Evolutionary conservation across 2,888 invertebrate genomes (phyloP).

Genomic region (Ornithoptera alexandrae): DNA sequence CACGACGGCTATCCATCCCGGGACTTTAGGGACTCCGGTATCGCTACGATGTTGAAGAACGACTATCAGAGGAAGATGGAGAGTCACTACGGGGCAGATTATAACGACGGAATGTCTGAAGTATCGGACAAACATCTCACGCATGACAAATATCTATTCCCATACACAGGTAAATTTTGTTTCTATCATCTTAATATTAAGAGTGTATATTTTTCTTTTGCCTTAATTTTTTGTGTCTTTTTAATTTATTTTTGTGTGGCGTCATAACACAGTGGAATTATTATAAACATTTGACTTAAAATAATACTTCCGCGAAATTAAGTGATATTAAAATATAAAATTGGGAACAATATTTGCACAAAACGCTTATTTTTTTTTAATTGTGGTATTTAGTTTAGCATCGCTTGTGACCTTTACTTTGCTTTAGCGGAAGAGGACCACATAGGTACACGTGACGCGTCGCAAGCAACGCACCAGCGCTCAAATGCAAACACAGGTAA

Average conservation of each 20-base stretch:
- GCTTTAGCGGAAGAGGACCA: slow-evolving; percentile 88
- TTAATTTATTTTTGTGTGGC: background rate
- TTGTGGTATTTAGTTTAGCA: slow-evolving; percentile 29
- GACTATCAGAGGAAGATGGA: slow-evolving; percentile 76
- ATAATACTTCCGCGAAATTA: too few species aligned
- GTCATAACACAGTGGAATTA: too few species aligned
- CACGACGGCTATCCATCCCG: slow-evolving; percentile 69
- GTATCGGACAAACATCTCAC: slow-evolving; percentile 85
- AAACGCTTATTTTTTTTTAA: slow-evolving; percentile 37
- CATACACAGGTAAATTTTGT: slow-evolving; percentile 84
- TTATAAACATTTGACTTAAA: too few species aligned
- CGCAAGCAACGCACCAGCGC: slow-evolving; percentile 52
- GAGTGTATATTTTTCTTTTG: slow-evolving; percentile 10
- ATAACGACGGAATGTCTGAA: slow-evolving; percentile 84
- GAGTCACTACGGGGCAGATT: slow-evolving; percentile 72
- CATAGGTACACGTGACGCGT: slow-evolving; percentile 64
- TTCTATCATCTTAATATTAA: background rate
- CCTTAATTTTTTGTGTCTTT: background rate
- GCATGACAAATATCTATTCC: slow-evolving; percentile 90
- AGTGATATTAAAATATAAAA: background rate
- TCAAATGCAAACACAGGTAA: slow-evolving; percentile 57
- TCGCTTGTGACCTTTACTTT: slow-evolving; percentile 46
- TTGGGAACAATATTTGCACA: background rate
- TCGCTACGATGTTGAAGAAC: slow-evolving; percentile 75
- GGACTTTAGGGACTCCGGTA: slow-evolving; percentile 72